Evolutionary conservation across 2,888 invertebrate species (phyloP), one percentile per base, ranked within the genome.

Genomic region (Dysmachus trigonus): DNA sequence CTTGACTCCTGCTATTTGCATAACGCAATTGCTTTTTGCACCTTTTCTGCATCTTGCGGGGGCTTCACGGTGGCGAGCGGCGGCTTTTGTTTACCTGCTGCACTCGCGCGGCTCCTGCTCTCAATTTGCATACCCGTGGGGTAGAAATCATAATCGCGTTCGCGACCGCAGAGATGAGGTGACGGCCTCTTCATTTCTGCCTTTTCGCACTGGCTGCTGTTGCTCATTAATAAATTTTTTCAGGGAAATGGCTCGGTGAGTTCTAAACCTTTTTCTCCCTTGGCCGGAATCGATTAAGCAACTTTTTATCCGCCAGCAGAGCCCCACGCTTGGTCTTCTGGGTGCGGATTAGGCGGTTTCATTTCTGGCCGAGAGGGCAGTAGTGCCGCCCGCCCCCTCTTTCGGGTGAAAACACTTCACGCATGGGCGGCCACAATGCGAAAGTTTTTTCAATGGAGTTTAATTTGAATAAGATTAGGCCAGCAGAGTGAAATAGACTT

Each of bases 111-210:
- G 30, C 33, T 15, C 6, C 15, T 81, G 82, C 71, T 82, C 82
- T 71, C 62, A 31, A 82, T 82, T 82, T 82, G 82, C 82, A 82
- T 82, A 82, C 71, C 35, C 27, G 82, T 62, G 82, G 82, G 82
- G 82, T 71, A 71, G 82, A 33, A 82, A 22, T 82, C 82, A 82
- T 71, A 71, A 71, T 33, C 47, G 82, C 13, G 10, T 53, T 35
- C 62, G 33, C 31, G 62, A 33, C 33, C 31, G 30, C 22, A 38
- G 13, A 31, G 38, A 18, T 31, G 35, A 62, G 62, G 22, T n/a
- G 51, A 51, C 51, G 82, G 62, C 18, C 33, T 35, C 47, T 82
- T 62, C 47, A n/a, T 30, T 22, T 35, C 71, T 33, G 31, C n/a
- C 30, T 71, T 33, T 71, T 82, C 35, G 22, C n/a, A n/a, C 53